These are phyloP conservation scores for Phyto melanocephala DNA, from an alignment of 2,888 invertebrate genomes.

Conservation along the genomic window DNA sequence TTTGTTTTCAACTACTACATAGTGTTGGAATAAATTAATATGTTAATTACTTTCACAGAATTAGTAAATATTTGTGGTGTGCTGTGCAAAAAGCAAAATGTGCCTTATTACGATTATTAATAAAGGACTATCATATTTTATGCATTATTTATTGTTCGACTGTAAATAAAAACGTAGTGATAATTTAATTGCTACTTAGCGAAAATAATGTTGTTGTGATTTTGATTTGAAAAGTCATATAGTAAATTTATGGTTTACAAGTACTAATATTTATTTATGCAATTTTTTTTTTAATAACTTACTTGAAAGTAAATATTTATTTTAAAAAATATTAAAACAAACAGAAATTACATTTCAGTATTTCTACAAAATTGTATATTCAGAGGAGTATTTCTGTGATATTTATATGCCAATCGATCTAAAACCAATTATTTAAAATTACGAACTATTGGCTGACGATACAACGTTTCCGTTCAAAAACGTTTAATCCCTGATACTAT, in stretches of 20 bases:
- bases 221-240: not conserved
- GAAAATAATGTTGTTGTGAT: conserved; percentile 4
- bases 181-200: conserved; percentile 29
- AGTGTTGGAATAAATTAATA: conserved; percentile 58
- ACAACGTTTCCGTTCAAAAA: too few species aligned
- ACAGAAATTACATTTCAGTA: too few species aligned
- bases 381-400: too few species aligned
- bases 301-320: too few species aligned
- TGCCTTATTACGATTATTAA: conserved; percentile 35
- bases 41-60: conserved; percentile 61
- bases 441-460: too few species aligned
- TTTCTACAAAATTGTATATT: too few species aligned
- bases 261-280: not conserved
- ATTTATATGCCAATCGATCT: too few species aligned
- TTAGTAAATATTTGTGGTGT: conserved; percentile 49
- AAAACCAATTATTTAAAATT: too few species aligned
- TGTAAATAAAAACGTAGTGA: not conserved
- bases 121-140: conserved; percentile 29
- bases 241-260: not conserved
- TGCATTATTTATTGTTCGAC: conserved; percentile 41
- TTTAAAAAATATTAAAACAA: too few species aligned
- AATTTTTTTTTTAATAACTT: not conserved
- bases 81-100: not conserved
- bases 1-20: not conserved
- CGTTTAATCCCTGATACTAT: too few species aligned